phyloP scores from a whole-genome alignment of 2,888 invertebrate genomes.

The Drosophila flavopinicola region DNA sequence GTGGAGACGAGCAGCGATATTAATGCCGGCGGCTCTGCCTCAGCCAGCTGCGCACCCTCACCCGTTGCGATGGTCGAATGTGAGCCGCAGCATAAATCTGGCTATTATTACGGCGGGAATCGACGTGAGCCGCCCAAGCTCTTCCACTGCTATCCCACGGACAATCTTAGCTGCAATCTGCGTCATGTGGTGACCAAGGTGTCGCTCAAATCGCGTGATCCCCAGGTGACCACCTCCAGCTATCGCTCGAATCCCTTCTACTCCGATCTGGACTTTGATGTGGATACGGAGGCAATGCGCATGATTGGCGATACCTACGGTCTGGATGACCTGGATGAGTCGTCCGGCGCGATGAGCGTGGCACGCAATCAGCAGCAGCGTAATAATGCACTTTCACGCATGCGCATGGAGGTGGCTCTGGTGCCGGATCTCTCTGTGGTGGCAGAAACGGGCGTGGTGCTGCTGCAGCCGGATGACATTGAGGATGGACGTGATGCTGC shows the following conservation, averaged over 20 bases:
- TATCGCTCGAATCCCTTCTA: conserved; percentile 87
- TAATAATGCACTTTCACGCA: conserved; percentile 49
- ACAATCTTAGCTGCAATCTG: conserved; percentile 91
- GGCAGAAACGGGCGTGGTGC: conserved; percentile 83
- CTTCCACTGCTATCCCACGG: conserved; percentile 89
- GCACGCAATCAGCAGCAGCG: conserved; percentile 50
- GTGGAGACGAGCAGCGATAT: conserved; percentile 85
- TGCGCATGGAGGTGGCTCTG: conserved; percentile 84
- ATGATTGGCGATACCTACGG: conserved; percentile 84
- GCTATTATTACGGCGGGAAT: conserved; percentile 69
- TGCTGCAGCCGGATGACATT: conserved; percentile 77
- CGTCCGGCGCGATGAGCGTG: conserved; percentile 63
- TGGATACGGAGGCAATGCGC: conserved; percentile 84
- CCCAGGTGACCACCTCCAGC: conserved; percentile 86
- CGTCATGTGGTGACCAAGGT: conserved; percentile 88
- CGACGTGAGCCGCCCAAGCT: conserved; percentile 83
- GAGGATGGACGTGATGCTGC: conserved; percentile 74
- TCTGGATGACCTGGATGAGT: conserved; percentile 68
- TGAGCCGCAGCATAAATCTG: conserved; percentile 70
- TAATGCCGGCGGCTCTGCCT: conserved; percentile 24
- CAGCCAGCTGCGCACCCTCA: background rate
- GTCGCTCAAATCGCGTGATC: conserved; percentile 86
- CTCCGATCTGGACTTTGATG: conserved; percentile 92
- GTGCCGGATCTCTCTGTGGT: conserved; percentile 85
- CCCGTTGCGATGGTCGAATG: conserved; percentile 80